A percentile compares a stretch with the other conserved stretches of the same genome.
phyloP scores from a whole-genome alignment of 2,113 vertebrate species.

The Axis porcinus region DNA sequence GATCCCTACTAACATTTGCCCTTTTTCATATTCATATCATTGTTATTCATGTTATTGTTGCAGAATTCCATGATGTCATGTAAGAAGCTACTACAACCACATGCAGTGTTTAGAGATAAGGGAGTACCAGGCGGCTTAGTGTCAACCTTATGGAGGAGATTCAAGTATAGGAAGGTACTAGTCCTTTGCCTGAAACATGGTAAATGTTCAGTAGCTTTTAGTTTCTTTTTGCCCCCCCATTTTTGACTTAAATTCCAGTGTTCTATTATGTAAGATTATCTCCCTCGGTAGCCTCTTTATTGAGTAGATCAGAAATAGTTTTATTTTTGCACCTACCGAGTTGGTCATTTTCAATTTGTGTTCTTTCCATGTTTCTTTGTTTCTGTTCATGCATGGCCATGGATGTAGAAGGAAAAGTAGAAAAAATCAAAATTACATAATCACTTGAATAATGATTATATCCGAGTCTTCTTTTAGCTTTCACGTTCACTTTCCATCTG shows the following conservation, averaged over 20 bases:
- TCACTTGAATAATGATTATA: background rate
- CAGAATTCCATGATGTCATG: background rate
- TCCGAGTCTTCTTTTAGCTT: slow-evolving; percentile 9
- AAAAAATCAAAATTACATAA: background rate
- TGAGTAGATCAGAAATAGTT: background rate
- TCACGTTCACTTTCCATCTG: background rate
- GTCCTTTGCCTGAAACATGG: background rate
- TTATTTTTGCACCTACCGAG: background rate
- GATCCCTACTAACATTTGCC: background rate
- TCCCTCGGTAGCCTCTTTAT: background rate
- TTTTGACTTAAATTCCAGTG: background rate
- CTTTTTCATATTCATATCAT: background rate
- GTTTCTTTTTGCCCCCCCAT: background rate
- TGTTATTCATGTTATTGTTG: background rate
- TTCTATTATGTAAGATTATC: background rate
- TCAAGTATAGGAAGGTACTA: background rate
- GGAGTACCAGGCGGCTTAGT: background rate
- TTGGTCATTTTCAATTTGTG: background rate
- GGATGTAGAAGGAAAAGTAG: slow-evolving; percentile 5
- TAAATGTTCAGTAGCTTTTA: background rate
- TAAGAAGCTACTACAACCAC: background rate
- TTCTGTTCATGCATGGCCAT: background rate
- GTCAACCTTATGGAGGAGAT: background rate
- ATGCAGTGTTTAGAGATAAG: background rate
- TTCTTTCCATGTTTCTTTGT: background rate